A percentile compares a stretch with the other conserved stretches of the same genome.
These are phyloP conservation scores for Tragelaphus buxtoni DNA, from an alignment of 2,113 vertebrate species.

Conservation along the genomic window DNA sequence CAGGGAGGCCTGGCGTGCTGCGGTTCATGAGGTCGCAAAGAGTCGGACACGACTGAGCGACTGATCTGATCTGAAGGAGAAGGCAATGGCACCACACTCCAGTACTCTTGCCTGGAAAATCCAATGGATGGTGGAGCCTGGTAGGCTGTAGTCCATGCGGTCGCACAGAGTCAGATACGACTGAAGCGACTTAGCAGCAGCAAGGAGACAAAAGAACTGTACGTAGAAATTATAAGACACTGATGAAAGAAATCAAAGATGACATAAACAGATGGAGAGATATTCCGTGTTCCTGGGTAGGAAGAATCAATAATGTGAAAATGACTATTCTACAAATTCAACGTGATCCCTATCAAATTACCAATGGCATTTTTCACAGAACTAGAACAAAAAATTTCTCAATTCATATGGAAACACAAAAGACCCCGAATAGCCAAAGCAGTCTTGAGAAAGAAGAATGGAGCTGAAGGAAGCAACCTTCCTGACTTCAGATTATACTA, in stretches of 20 bases:
- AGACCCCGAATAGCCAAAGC: neutral
- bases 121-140: too few species aligned
- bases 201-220: neutral
- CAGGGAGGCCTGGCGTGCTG: too few species aligned
- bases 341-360: neutral
- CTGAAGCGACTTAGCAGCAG: too few species aligned
- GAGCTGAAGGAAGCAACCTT: neutral
- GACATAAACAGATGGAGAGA: neutral
- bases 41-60: too few species aligned
- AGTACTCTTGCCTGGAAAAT: too few species aligned
- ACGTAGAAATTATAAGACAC: neutral
- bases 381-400: neutral
- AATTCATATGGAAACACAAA: neutral
- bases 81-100: too few species aligned
- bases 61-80: neutral
- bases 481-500: neutral
- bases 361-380: neutral
- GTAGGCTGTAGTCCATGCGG: too few species aligned
- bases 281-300: neutral
- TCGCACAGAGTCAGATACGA: too few species aligned
- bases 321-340: neutral
- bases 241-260: neutral
- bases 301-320: neutral
- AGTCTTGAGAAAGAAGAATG: neutral
- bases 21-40: too few species aligned